These are phyloP conservation scores for Pyxicephalus adspersus DNA, from an alignment of 2,113 vertebrate genomes.

Conservation along the genomic window DNA sequence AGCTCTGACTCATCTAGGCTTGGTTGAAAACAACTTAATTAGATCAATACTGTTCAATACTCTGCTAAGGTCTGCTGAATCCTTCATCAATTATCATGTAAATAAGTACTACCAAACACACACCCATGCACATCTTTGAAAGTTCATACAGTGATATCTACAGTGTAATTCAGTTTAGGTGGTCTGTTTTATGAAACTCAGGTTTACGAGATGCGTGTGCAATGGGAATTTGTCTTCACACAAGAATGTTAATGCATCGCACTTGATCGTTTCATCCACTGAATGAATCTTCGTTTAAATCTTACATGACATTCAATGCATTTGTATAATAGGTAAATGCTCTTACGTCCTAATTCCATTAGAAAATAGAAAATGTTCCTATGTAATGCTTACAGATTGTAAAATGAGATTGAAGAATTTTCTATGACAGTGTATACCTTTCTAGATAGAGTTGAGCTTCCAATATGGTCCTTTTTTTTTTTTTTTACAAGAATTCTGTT, in stretches of 20 bases:
- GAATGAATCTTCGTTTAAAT: not conserved
- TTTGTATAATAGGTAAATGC: not conserved
- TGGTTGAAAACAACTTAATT: too few species aligned
- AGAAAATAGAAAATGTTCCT: not conserved
- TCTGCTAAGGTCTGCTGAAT: too few species aligned
- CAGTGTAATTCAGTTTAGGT: not conserved
- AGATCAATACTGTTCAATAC: too few species aligned
- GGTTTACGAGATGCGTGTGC: slow-evolving; percentile 1
- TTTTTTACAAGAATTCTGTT: too few species aligned
- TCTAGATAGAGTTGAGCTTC: too few species aligned
- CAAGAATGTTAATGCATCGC: slow-evolving; percentile 16
- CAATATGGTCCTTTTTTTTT: too few species aligned
- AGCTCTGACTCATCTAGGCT: too few species aligned
- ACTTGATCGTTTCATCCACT: slow-evolving; percentile 4
- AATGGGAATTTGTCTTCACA: not conserved
- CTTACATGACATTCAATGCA: slow-evolving; percentile 21
- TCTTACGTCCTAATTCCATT: not conserved
- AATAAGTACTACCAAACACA: too few species aligned
- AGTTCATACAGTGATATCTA: not conserved
- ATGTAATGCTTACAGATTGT: not conserved
- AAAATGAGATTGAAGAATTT: not conserved
- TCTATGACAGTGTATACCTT: too few species aligned
- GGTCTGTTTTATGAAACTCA: slow-evolving; percentile 4
- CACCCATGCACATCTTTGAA: too few species aligned
- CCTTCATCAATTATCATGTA: too few species aligned